Base-by-base conservation (phyloP, 2,113 vertebrate genomes). In the Esox niger region DNA sequence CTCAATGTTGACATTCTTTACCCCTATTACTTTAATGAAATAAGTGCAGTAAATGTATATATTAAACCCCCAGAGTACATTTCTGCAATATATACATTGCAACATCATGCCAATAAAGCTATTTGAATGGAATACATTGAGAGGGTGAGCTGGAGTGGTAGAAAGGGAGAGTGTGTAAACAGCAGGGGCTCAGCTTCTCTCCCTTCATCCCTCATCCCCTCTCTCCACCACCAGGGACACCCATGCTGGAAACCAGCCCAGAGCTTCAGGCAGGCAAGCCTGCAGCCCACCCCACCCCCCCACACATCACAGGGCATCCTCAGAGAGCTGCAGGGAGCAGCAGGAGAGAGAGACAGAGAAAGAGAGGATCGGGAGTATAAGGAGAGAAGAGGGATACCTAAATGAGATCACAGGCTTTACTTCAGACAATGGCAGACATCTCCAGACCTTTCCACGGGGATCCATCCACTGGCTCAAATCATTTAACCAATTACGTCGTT, bases 221-320 rank as follows among this genome's bases (percentile, higher is more conserved):
- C 23, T 38, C 52, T 32, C 64, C 13, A 30, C 31, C 65, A 59
- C 35, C 25, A 59, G 49, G 68, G 64, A 74, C 64, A 68, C 68
- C 62, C 76, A 54, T 27, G 61, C 61, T 78, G 72, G 76, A 78
- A 55, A 35, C 23, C 21, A n/a, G 76, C 76, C 72, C 76, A 74
- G 71, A 74, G 55, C 71, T 69, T 62, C 60, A 38, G 68, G 68
- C 56, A 60, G 68, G 62, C 64, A 57, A 54, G 76, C 66, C 66
- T 62, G 70, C 62, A 70, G 57, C 57, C 26, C 58, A 43, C 15
- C 46, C 6, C 56, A 27, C 54, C n/a, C 55, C 11, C 54, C 43
- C 30, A 60, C 59, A 62, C 57, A 55, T 65, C 66, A 70, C 56
- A 59, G 10, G 38, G 61, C 43, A 30, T 62, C 60, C 43, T 59